Evolutionary conservation across 2,797 vertebrate species (phyloP).

Genomic region (Melanotaenia boesemani): DNA sequence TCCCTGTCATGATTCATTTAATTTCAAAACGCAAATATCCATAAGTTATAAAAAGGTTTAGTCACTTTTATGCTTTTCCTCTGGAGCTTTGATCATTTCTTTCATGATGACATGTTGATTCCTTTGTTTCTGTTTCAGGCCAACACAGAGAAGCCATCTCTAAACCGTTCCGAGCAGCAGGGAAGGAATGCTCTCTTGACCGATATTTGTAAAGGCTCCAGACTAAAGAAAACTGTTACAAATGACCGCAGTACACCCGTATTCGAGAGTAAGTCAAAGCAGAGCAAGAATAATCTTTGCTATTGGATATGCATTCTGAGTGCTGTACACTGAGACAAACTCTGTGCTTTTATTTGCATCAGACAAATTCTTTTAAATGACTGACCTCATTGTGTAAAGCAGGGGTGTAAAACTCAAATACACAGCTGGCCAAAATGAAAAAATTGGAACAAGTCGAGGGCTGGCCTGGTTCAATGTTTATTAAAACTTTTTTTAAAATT

Average conservation of each 20-base stretch:
- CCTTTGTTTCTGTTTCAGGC: conserved; percentile 80
- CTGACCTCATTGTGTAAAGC: background rate
- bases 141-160: conserved; percentile 89
- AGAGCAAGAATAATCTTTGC: background rate
- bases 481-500: too few species aligned
- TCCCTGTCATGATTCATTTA: background rate
- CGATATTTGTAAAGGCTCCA: conserved; percentile 92
- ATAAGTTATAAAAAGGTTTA: too few species aligned
- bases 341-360: background rate
- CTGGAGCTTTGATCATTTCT: background rate
- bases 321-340: too few species aligned
- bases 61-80: background rate
- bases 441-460: too few species aligned
- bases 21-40: background rate
- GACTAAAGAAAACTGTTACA: conserved; percentile 93
- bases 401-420: too few species aligned
- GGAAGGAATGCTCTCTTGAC: conserved; percentile 90
- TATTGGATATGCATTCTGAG: background rate
- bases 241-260: conserved; percentile 92
- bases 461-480: too few species aligned
- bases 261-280: conserved; percentile 89
- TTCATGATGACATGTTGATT: background rate
- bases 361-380: background rate
- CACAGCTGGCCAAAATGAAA: background rate
- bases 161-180: conserved; percentile 86